These are phyloP conservation scores for Cotesia glomerata DNA, from an alignment of 1,140 invertebrate species.

Conservation along the genomic window DNA sequence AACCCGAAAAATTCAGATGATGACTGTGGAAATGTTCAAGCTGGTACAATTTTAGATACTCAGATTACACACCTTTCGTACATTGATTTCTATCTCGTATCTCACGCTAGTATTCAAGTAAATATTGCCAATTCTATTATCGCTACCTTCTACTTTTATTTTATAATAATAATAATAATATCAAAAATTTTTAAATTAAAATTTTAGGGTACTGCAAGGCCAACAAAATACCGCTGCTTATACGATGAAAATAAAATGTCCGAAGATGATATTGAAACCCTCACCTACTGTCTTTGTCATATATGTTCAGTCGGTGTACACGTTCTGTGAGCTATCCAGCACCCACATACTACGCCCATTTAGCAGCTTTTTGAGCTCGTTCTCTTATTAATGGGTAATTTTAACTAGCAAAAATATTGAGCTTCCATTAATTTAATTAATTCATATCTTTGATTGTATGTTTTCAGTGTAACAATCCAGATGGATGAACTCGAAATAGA, in stretches of 20 bases:
- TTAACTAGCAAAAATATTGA: too few relatives aligned
- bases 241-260: conserved; percentile 79
- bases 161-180: not conserved
- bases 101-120: conserved; percentile 72
- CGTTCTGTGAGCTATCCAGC: conserved; percentile 90
- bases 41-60: conserved; percentile 85
- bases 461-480: conserved; percentile 65
- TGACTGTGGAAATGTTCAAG: conserved; percentile 74
- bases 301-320: conserved; percentile 85
- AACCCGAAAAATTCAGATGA: conserved; percentile 57
- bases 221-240: conserved; percentile 86
- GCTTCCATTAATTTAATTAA: too few relatives aligned
- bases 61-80: conserved; percentile 81
- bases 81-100: conserved; percentile 86
- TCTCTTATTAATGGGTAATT: conserved; percentile 66
- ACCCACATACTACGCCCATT: conserved; percentile 93
- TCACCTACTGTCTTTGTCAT: conserved; percentile 89
- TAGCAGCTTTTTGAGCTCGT: conserved; percentile 82
- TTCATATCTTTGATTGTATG: conserved; percentile 51
- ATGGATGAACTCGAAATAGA: conserved; percentile 33
- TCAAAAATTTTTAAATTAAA: conserved; percentile 43
- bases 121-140: conserved; percentile 1
- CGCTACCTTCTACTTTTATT: not conserved
- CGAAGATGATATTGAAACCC: conserved; percentile 79
- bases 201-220: conserved; percentile 83